phyloP scores from a whole-genome alignment of 2,113 vertebrate species.

The Hipposideros armiger region DNA sequence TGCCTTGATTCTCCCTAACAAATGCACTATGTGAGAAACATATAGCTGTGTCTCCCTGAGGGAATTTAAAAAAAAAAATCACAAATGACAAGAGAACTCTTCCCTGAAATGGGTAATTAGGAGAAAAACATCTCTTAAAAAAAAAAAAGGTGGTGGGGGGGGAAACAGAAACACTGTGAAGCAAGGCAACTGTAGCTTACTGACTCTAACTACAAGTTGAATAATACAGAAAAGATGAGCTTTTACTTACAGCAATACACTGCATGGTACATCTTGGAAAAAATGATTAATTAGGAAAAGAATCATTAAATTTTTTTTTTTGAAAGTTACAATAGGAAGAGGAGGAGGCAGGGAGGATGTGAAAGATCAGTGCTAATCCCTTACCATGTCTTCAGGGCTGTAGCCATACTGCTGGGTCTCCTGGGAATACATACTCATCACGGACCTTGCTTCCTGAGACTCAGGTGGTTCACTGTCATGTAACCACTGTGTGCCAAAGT shows the following conservation, averaged over 20 bases:
- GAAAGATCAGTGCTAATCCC: background rate
- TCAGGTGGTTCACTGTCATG: slow-evolving; percentile 26
- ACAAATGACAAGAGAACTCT: slow-evolving; percentile 39
- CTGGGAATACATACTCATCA: background rate
- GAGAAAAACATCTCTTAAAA: background rate
- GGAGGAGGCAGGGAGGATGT: no score
- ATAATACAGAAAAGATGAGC: background rate
- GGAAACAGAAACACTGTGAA: background rate
- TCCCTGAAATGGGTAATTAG: background rate
- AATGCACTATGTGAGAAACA: slow-evolving; percentile 32
- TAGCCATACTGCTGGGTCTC: slow-evolving; percentile 69
- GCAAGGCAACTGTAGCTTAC: background rate
- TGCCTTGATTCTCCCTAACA: slow-evolving; percentile 3
- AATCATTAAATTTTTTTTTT: no score
- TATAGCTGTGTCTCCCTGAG: background rate
- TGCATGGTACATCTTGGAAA: background rate
- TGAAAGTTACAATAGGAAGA: background rate
- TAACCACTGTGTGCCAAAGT: slow-evolving; percentile 70
- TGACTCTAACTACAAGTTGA: background rate
- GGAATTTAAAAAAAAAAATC: background rate
- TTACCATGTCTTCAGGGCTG: slow-evolving; percentile 73
- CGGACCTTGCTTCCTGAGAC: slow-evolving; percentile 25
- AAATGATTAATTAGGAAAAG: background rate
- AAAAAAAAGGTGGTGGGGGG: no score
- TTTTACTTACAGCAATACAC: background rate